These are phyloP conservation scores for Lymantria monacha DNA, from an alignment of 2,888 invertebrate species.

Conservation along the genomic window DNA sequence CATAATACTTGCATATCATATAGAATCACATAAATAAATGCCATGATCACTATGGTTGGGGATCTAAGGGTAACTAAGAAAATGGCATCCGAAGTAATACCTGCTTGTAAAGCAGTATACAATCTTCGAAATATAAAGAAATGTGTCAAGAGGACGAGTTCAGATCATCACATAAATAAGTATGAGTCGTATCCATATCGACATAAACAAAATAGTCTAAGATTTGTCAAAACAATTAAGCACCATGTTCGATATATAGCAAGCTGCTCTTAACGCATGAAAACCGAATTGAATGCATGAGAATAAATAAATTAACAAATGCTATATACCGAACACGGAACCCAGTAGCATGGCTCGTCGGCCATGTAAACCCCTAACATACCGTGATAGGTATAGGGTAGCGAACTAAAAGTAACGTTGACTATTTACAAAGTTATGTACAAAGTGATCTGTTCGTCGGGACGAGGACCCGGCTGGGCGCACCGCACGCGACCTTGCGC, in stretches of 20 bases:
- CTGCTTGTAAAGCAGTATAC: conserved; percentile 41
- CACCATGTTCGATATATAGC: conserved; percentile 64
- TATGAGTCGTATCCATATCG: conserved; percentile 37
- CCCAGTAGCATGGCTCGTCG: conserved; percentile 38
- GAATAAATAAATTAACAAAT: conserved; percentile 29
- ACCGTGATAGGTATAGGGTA: conserved; percentile 41
- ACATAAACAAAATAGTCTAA: conserved; percentile 43
- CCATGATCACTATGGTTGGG: conserved; percentile 77
- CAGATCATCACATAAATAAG: conserved; percentile 45
- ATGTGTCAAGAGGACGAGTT: conserved; percentile 42
- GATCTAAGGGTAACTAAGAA: conserved; percentile 79
- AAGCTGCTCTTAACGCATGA: conserved; percentile 34
- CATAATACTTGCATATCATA: conserved; percentile 71
- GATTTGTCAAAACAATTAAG: conserved; percentile 63
- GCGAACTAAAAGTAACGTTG: conserved; percentile 52
- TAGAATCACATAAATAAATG: conserved; percentile 80
- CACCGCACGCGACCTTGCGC: conserved; percentile 50
- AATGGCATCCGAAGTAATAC: conserved; percentile 74
- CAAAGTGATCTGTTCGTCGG: conserved; percentile 62
- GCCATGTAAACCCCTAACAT: conserved; percentile 27
- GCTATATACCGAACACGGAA: conserved; percentile 54
- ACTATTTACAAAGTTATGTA: conserved; percentile 77
- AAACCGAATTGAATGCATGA: conserved; percentile 16
- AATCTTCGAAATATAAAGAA: conserved; percentile 38
- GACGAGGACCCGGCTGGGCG: conserved; percentile 50